These are phyloP conservation scores for Leptinotarsa juncta DNA, from an alignment of 2,888 invertebrate species.

Conservation along the genomic window DNA sequence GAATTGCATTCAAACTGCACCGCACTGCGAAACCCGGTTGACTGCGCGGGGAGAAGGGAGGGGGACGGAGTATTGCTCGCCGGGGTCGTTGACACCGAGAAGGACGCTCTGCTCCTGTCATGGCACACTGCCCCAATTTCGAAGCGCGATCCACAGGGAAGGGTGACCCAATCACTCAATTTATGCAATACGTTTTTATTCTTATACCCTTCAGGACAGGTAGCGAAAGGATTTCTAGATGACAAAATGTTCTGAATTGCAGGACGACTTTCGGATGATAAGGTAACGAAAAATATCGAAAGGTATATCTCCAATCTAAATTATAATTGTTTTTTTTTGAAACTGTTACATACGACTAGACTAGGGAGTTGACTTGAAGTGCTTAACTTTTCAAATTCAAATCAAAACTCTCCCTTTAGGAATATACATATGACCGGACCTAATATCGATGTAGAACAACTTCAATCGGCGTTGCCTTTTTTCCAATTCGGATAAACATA, in stretches of 20 bases:
- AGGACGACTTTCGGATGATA: not conserved
- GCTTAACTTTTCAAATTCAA: too few relatives aligned
- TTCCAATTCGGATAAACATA: too few relatives aligned
- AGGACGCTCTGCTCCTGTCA: slow-evolving; percentile 48
- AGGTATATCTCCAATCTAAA: not conserved
- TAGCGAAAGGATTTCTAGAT: slow-evolving; percentile 9
- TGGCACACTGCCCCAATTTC: slow-evolving; percentile 63
- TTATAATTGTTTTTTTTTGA: too few relatives aligned
- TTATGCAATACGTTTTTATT: slow-evolving; percentile 43
- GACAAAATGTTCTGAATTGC: not conserved
- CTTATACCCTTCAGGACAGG: slow-evolving; percentile 15
- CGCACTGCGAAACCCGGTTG: slow-evolving; percentile 51
- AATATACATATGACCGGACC: too few relatives aligned
- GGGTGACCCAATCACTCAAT: slow-evolving; percentile 51
- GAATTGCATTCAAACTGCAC: slow-evolving; percentile 43
- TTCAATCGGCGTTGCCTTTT: too few relatives aligned
- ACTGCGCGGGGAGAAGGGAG: slow-evolving; percentile 51
- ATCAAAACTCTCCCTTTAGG: too few relatives aligned
- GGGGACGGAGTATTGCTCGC: slow-evolving; percentile 43
- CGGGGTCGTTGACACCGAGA: slow-evolving; percentile 49
- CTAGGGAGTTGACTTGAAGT: too few relatives aligned
- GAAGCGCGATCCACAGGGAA: slow-evolving; percentile 51
- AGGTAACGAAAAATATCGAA: not conserved
- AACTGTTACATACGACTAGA: too few relatives aligned
- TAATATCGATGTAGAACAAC: too few relatives aligned